These are phyloP conservation scores for Paracentrotus lividus DNA, from an alignment of 53 echinoderm and acorn worm species.

Conservation along the genomic window DNA sequence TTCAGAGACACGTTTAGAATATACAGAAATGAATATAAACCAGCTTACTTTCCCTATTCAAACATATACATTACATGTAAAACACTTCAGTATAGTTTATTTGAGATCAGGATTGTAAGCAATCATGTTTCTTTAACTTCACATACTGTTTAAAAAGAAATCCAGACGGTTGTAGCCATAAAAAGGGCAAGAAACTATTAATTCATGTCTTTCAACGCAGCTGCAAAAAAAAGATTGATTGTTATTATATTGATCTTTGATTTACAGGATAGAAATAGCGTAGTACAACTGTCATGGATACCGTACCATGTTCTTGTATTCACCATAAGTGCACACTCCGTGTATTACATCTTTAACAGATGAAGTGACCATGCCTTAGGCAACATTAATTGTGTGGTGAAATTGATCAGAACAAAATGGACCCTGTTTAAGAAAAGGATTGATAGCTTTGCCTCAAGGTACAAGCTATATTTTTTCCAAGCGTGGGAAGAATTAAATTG, in stretches of 20 bases:
- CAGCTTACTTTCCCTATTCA: too few relatives aligned
- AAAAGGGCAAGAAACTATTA: not conserved
- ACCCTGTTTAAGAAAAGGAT: not conserved
- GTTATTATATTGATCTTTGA: not conserved
- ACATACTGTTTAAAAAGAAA: too few relatives aligned
- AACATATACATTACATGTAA: too few relatives aligned
- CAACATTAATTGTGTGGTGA: not conserved
- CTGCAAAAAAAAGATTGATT: not conserved
- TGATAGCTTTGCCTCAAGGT: not conserved
- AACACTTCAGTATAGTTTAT: too few relatives aligned
- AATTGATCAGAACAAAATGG: not conserved
- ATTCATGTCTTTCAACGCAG: not conserved
- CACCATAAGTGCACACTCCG: not conserved
- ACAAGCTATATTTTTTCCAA: not conserved
- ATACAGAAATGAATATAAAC: too few relatives aligned
- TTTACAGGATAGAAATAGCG: too few relatives aligned
- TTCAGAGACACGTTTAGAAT: too few relatives aligned
- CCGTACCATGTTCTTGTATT: not conserved
- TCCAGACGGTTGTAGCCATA: too few relatives aligned
- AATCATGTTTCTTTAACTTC: too few relatives aligned
- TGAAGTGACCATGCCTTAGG: not conserved
- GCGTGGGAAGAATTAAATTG: not conserved
- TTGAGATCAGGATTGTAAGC: too few relatives aligned
- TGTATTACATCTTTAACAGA: not conserved
- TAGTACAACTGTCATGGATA: too few relatives aligned